Base-by-base conservation (phyloP, 2,797 vertebrate species). In the Cheirogaleus major region DNA sequence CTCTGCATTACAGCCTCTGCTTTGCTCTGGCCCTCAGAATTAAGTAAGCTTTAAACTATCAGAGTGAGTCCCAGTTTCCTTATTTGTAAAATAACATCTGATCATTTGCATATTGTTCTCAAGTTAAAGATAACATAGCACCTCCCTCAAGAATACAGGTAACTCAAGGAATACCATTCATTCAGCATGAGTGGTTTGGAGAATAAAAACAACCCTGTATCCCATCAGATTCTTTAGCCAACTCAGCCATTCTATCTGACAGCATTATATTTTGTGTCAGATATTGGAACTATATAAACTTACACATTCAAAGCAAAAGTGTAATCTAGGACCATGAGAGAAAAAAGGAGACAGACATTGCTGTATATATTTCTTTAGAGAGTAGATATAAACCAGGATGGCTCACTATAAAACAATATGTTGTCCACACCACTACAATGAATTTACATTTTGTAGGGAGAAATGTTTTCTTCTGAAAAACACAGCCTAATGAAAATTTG, bases 391-490 rank as follows among this genome's bases (percentile, higher is more conserved):
- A 86, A 91, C 14, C 80, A 89, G 73, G 82, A 41, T 13, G 57
- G 22, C 48, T 50, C 32, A 72, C 69, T 87, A 5, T 65, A 70
- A 93, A 91, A 70, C 5, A 23, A 35, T 57, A 30, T 78, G 7
- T 27, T 67, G 43, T 13, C 35, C 22, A 9, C 1, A 57, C 2
- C 30, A 32, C 23, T 55, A 15, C 59, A 22, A 52, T 41, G n/a
- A 73, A 52, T 52, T 89, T 75, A 84, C 15, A 59, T 65, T 96
- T 91, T 91, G 10, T 35, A 55, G 9, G 1, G 4, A 89, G 65
- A 93, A 59, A 70, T n/a, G 5, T 43, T 97, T 96, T 79, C 63
- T 95, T 4, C 72, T 81, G 86, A 67, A 91, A 73, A 76, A 25
- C 52, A 61, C 1, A 81, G 25, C 14, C 11, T 45, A 27, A 2